Base-by-base conservation (phyloP, 2,888 invertebrate genomes). In the Geotrupes spiniger region DNA sequence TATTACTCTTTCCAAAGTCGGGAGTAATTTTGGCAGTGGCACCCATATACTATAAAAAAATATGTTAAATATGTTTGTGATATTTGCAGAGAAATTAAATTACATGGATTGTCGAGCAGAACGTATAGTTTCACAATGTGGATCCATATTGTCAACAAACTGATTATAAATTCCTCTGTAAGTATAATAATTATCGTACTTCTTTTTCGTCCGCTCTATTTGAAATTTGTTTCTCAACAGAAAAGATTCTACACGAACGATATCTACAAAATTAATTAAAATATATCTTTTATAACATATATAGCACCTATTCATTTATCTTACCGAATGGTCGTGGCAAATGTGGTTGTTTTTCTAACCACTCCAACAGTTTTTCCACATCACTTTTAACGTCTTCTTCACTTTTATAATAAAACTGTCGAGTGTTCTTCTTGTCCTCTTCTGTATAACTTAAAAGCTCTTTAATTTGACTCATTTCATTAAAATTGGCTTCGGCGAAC, bases 151-250 rank as follows among this genome's bases (percentile, higher is more conserved):
- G 3, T 8, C n/a, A 2, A 33, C 12, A 33, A 33, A 33, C 9
- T 33, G 14, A 8, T 12, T 12, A 14, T 33, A 33, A n/a, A 33
- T 14, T 3, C 33, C 33, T 9, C 33, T 12, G 4, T 33, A 33
- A 2, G 33, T 33, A 14, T 33, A 33, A 33, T 52, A 52, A 16
- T 33, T 44, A 10, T 52, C 52, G 2, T 46, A 4, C n/a, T 44
- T 42, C 2, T 25, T 37, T 21, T 52, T 52, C 8, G 49, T 36
- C 11, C 37, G 17, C 17, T 49, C 49, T 5, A 52, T 16, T 5
- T 40, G 40, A 33, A 52, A 52, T 36, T 52, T 52, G 27, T 46
- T 52, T 11, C 42, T 40, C 16, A 49, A 8, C 12, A 52, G 14
- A 8, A 14, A 38, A 5, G 29, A 27, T 26, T 49, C 49, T 8